Percentiles rank a stretch among this genome's conserved stretches.
phyloP scores from a whole-genome alignment of 2,113 vertebrate species.

The Cebus imitator region DNA sequence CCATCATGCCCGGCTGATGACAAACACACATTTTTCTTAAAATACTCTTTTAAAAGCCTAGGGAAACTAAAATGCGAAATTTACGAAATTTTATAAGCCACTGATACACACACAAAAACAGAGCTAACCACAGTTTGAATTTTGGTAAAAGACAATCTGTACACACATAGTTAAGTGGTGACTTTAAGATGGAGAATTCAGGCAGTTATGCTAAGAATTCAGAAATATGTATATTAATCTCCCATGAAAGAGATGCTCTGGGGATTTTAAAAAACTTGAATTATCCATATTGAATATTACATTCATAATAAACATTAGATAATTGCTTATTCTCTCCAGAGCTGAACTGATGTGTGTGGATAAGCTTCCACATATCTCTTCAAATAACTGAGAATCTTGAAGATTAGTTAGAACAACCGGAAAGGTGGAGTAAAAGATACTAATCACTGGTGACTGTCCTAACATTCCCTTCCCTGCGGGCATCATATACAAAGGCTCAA shows the following conservation, averaged over 20 bases:
- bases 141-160: background rate
- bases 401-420: constrained; percentile 58
- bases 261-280: background rate
- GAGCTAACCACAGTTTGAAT: background rate
- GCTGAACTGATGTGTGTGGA: background rate
- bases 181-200: background rate
- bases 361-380: background rate
- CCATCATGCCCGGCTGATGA: background rate
- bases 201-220: background rate
- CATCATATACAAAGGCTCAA: background rate
- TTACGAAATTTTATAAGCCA: background rate
- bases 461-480: constrained; percentile 17
- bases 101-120: background rate
- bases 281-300: background rate
- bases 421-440: constrained; percentile 64
- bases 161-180: background rate
- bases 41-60: background rate
- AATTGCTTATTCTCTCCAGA: background rate
- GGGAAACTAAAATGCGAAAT: background rate
- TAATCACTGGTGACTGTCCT: constrained; percentile 57
- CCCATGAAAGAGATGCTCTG: background rate
- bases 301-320: background rate
- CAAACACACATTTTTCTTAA: background rate
- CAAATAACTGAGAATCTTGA: background rate
- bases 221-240: background rate